These are phyloP conservation scores for Sebastes minor DNA, from an alignment of 2,797 vertebrate genomes.

Conservation along the genomic window DNA sequence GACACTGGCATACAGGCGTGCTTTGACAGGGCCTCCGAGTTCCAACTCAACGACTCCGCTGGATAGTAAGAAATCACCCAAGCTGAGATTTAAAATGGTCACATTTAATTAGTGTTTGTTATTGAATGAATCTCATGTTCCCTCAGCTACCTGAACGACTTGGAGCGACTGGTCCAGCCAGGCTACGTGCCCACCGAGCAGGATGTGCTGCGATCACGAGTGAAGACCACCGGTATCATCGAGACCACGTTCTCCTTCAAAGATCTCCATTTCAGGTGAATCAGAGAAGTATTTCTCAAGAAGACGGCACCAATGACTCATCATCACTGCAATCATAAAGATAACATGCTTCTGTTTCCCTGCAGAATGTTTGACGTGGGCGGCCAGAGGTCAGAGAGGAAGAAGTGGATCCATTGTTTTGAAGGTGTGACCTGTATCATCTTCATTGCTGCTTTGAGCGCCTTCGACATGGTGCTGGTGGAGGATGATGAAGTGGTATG, in stretches of 20 bases:
- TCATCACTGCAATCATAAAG: not conserved
- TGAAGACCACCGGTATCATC: conserved; percentile 98
- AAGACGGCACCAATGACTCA: not conserved
- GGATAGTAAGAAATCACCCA: conserved; percentile 88
- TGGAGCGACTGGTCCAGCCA: conserved; percentile 90
- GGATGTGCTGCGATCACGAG: conserved; percentile 94
- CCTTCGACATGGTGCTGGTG: conserved; percentile 98
- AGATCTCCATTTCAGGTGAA: conserved; percentile 96
- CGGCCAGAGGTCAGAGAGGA: conserved; percentile 96
- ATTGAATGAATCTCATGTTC: not conserved
- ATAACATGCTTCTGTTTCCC: not conserved
- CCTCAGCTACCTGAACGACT: conserved; percentile 91
- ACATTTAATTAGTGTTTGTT: not conserved
- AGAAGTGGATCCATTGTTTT: conserved; percentile 99
- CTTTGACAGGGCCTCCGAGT: conserved; percentile 95
- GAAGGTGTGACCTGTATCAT: conserved; percentile 99
- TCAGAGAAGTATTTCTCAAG: not conserved
- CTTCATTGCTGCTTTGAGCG: conserved; percentile 96
- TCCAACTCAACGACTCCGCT: conserved; percentile 97
- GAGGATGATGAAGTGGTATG: conserved; percentile 99
- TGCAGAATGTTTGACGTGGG: conserved; percentile 98
- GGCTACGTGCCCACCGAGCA: conserved; percentile 97
- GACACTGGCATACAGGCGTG: conserved; percentile 94
- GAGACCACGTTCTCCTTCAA: conserved; percentile 95
- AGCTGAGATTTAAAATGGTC: not conserved